Evolutionary conservation across 2,888 invertebrate species (phyloP), one percentile per base, ranked within the genome.

Genomic region (Nemurella pictetii): DNA sequence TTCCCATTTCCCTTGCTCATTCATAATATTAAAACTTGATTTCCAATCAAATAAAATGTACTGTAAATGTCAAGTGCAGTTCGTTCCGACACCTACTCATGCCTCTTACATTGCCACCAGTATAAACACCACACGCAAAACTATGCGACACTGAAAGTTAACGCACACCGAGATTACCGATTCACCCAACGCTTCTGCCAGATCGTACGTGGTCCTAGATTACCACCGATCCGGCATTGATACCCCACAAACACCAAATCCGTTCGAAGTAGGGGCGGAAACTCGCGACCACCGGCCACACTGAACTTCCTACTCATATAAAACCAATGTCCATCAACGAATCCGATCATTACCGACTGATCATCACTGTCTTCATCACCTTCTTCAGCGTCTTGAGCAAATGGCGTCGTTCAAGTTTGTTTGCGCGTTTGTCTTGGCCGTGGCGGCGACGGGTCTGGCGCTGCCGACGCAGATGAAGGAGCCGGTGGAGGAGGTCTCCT

Each of bases 231-330:
- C 82, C 82, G 82, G 72, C 55, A 82, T 28, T 55, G 15, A 26
- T 82, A 82, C 82, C 82, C 82, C 55, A 82, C 29, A 82, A 82
- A 82, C 82, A 82, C 82, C 72, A 82, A 72, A 82, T 12, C 3
- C 28, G 28, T 12, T 72, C 72, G 20, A 28, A 35, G 80, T 5
- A 82, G 82, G 72, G 82, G 82, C 27, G 82, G 82, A 72, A 28
- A 3, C 7, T 20, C 26, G 12, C 26, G n/a, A n/a, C 26, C 36
- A 55, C 9, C 35, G 82, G 72, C 26, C 20, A 72, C 55, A 28
- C n/a, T n/a, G n/a, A 55, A 72, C 82, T 82, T 72, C 82, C 72
- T 25, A 36, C 72, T 72, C 36, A 82, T 82, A 82, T 82, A 82
- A 82, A 82, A 82, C 82, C 20, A 28, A 0, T 15, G 27, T 30